A percentile compares a stretch with the other conserved stretches of the same genome.
phyloP scores from a whole-genome alignment of 2,797 vertebrate species.

The Glyptemys insculpta region DNA sequence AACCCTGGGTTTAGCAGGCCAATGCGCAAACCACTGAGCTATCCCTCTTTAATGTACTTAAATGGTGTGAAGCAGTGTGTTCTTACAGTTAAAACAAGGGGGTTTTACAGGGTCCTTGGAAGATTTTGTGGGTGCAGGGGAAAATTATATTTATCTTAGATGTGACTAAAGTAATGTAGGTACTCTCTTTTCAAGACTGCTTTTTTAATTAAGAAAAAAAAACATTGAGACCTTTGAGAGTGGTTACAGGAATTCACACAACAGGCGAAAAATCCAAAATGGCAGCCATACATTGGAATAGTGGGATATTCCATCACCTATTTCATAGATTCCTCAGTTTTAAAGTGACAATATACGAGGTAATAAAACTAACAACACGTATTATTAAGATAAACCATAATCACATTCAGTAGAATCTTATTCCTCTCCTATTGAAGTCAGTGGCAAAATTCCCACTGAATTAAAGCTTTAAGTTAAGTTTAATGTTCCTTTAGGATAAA shows the following conservation, averaged over 20 bases:
- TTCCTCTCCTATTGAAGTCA: neutral
- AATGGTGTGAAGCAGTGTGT: neutral
- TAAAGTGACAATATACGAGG: constrained; percentile 57
- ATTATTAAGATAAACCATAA: constrained; percentile 41
- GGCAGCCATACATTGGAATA: constrained; percentile 56
- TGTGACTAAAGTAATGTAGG: too few relatives aligned
- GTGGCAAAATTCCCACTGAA: neutral
- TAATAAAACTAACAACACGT: constrained; percentile 49
- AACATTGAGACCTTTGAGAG: too few relatives aligned
- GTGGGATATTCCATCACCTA: constrained; percentile 50
- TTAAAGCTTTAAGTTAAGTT: constrained; percentile 24
- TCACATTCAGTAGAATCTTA: constrained; percentile 9
- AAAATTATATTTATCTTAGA: too few relatives aligned
- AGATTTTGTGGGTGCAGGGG: too few relatives aligned
- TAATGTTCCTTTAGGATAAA: neutral
- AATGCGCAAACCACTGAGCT: too few relatives aligned
- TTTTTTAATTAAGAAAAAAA: too few relatives aligned
- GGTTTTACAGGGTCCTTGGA: too few relatives aligned
- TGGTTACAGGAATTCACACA: too few relatives aligned
- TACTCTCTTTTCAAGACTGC: too few relatives aligned
- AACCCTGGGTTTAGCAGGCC: too few relatives aligned
- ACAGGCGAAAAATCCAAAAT: constrained; percentile 52
- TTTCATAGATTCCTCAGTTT: constrained; percentile 19
- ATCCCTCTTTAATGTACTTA: neutral
- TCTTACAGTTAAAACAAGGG: too few relatives aligned